Evolutionary conservation across 2,888 invertebrate species (phyloP), one percentile per base, ranked within the genome.

Genomic region (Anticlea derivata): DNA sequence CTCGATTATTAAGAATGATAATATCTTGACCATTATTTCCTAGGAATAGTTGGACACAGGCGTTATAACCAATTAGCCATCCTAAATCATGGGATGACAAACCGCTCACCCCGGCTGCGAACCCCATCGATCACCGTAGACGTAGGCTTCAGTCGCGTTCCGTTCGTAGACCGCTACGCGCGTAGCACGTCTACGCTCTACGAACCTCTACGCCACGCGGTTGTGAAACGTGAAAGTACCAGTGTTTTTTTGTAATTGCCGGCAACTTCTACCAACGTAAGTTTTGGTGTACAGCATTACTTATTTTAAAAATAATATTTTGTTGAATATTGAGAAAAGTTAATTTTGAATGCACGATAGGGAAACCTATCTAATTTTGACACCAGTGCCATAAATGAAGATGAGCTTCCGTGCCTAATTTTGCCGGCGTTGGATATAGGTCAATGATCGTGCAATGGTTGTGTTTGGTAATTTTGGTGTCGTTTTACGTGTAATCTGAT

Each of bases 91-190:
- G 52, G 55, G 56, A 49, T 45, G 45, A 60, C 55, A 58, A 59
- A 65, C 54, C 60, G 38, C 63, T 54, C 40, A 61, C 60, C 60
- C 58, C 41, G 55, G 51, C 17, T 56, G 59, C 34, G 62, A 51
- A 59, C 62, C 68, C 73, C 74, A 73, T 75, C 75, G 75, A 75
- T 75, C 75, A 73, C 63, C 48, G 56, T 46, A 58, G 58, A 20
- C 55, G 68, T 66, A 67, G 61, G 53, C 65, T 44, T 50, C 82
- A 86, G 86, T 86, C 78, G 76, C 63, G 73, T 65, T 68, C 65
- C 64, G 71, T 48, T 66, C 78, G 80, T 80, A 83, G 86, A 66
- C 60, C 61, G 73, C 78, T 80, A 78, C 86, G 75, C 76, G 7
- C 41, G 53, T 84, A 79, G 75, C 74, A 34, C 56, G 68, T 8